Evolutionary conservation across 2,797 vertebrate genomes (phyloP).

Genomic region (Alca torda): DNA sequence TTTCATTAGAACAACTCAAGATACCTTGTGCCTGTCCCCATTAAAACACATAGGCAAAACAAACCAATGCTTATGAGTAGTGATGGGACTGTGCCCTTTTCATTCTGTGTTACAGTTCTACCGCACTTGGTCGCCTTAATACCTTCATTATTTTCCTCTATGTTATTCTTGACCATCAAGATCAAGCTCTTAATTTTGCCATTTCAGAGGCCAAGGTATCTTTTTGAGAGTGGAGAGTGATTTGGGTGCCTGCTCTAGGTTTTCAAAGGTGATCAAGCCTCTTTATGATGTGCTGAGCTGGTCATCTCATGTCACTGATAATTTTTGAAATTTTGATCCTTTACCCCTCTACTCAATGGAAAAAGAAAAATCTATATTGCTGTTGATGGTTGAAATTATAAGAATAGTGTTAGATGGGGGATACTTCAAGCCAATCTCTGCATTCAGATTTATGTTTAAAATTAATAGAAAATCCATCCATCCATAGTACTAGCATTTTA

Average conservation of each 20-base stretch:
- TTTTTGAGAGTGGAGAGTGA: background rate
- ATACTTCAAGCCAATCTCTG: slow-evolving; percentile 45
- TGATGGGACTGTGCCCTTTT: background rate
- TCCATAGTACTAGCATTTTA: background rate
- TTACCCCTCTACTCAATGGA: background rate
- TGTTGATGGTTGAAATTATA: slow-evolving; percentile 15
- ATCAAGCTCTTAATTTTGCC: background rate
- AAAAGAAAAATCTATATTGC: background rate
- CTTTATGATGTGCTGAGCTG: background rate
- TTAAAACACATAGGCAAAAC: background rate
- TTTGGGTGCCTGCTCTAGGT: background rate
- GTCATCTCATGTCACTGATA: background rate
- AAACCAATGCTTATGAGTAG: background rate
- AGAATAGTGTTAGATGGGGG: slow-evolving; percentile 25
- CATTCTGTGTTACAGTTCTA: background rate
- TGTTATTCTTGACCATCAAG: background rate
- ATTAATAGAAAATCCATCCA: background rate
- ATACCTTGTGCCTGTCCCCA: background rate
- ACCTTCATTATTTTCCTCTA: background rate
- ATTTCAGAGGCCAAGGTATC: background rate
- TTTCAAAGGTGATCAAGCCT: background rate
- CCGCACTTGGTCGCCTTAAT: background rate
- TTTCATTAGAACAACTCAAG: slow-evolving; percentile 36
- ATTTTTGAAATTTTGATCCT: background rate
- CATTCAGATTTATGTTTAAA: slow-evolving; percentile 38